Evolutionary conservation across 2,888 invertebrate genomes (phyloP).

Genomic region (Hemistola chrysoprasaria): DNA sequence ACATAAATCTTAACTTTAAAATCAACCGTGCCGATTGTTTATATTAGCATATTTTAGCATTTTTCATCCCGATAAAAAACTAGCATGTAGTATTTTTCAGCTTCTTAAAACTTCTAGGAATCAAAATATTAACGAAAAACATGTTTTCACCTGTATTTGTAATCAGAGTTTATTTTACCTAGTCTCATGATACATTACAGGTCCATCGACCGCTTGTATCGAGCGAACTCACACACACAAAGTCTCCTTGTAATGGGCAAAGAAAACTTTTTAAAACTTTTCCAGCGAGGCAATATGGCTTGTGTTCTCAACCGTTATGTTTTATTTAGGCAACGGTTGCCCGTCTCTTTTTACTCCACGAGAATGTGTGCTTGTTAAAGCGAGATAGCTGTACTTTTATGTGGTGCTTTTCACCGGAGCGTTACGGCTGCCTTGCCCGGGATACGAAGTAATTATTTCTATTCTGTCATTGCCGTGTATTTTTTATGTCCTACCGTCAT

Average conservation of each 20-base stretch:
- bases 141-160: background rate
- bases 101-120: too few relatives aligned
- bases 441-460: constrained; percentile 82
- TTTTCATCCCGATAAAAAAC: too few relatives aligned
- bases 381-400: constrained; percentile 54
- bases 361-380: constrained; percentile 40
- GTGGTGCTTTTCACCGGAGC: constrained; percentile 40
- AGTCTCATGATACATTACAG: constrained; percentile 39
- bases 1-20: too few relatives aligned
- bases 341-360: constrained; percentile 56
- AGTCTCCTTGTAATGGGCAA: constrained; percentile 79
- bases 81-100: too few relatives aligned
- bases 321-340: constrained; percentile 77
- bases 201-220: constrained; percentile 72
- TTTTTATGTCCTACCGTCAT: constrained; percentile 71
- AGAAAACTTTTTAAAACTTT: constrained; percentile 83
- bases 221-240: constrained; percentile 67
- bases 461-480: constrained; percentile 81
- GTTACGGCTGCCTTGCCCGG: constrained; percentile 74
- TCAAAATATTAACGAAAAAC: too few relatives aligned
- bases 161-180: constrained; percentile 13
- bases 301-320: constrained; percentile 80
- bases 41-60: too few relatives aligned
- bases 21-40: too few relatives aligned
- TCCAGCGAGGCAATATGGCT: constrained; percentile 83